A percentile compares a stretch with the other conserved stretches of the same genome.
Evolutionary conservation across 1,140 invertebrate genomes (phyloP).

Genomic region (Aphidius gifuensis): DNA sequence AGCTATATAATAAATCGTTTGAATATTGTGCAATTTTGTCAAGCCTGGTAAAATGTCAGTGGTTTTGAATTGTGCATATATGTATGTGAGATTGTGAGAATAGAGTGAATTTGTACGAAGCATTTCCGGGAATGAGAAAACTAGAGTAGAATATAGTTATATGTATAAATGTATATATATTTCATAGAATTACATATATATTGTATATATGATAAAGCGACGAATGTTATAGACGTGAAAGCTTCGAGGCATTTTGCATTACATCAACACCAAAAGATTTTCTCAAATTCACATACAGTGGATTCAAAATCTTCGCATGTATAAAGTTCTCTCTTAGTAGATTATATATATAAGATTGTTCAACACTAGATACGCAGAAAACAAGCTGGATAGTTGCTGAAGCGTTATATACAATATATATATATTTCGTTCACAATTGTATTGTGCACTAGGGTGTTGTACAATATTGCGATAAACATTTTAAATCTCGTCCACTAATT

Average conservation of each 20-base stretch:
- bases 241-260: no score
- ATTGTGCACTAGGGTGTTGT: no score
- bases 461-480: no score
- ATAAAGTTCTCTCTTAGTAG: neutral
- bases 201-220: no score
- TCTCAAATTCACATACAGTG: no score
- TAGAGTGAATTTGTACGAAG: neutral
- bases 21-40: conserved; percentile 2
- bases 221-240: no score
- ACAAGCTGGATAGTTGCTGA: conserved; percentile 10
- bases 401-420: neutral
- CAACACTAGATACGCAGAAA: neutral
- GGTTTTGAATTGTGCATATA: conserved; percentile 4
- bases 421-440: neutral
- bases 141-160: no score
- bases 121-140: no score
- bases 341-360: conserved; percentile 8
- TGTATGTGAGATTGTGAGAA: neutral
- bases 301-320: neutral
- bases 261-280: no score
- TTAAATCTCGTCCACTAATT: no score
- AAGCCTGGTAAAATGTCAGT: conserved; percentile 9
- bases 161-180: no score
- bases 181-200: no score
- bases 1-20: neutral